Evolutionary conservation across 2,113 vertebrate genomes (phyloP).

Genomic region (Thomomys bottae): DNA sequence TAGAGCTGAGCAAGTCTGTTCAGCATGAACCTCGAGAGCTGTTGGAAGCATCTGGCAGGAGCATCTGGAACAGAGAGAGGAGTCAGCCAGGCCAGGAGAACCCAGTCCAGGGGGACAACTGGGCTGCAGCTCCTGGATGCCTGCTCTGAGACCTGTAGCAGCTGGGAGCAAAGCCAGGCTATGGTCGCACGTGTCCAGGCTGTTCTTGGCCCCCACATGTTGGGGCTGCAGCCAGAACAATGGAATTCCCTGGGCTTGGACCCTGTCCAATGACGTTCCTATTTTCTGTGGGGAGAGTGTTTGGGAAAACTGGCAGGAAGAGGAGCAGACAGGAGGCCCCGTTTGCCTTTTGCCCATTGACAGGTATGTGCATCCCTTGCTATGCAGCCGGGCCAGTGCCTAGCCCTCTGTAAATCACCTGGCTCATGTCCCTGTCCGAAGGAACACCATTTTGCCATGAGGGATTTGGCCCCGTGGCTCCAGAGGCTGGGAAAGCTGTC

Average conservation of each 20-base stretch:
- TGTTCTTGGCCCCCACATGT: neutral
- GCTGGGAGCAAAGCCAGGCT: slow-evolving; percentile 2
- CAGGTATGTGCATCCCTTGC: neutral
- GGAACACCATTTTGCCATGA: slow-evolving; percentile 10
- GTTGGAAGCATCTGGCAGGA: neutral
- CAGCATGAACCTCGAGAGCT: neutral
- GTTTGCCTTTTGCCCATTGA: neutral
- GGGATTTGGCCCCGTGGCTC: slow-evolving; percentile 18
- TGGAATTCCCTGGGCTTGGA: slow-evolving; percentile 22
- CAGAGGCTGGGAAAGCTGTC: slow-evolving; percentile 1
- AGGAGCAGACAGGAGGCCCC: neutral
- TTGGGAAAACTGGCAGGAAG: neutral
- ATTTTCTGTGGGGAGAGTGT: slow-evolving; percentile 9
- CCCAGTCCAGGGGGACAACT: neutral
- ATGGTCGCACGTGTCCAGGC: neutral
- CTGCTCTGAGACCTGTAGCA: neutral
- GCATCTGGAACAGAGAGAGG: neutral
- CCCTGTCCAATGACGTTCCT: neutral
- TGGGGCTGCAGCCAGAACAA: slow-evolving; percentile 42
- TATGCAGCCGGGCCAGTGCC: neutral
- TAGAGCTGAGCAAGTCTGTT: neutral
- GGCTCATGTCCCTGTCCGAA: neutral
- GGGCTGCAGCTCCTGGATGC: neutral
- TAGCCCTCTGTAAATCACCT: fast-evolving
- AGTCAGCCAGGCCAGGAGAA: neutral